Evolutionary conservation across 2,113 vertebrate genomes (phyloP).

Genomic region (Scatophagus argus): DNA sequence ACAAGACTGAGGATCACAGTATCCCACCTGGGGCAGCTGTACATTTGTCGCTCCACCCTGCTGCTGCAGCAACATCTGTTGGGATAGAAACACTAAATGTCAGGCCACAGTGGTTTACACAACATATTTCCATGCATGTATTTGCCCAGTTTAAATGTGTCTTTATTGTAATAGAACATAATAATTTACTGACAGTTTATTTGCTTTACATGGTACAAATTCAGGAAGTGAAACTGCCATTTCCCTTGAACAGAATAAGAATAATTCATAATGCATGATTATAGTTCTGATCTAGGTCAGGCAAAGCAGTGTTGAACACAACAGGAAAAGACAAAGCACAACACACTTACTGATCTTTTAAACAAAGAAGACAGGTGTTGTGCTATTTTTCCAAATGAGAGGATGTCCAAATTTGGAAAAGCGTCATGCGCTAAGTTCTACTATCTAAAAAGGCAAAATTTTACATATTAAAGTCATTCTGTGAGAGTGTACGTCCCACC

Average conservation of each 20-base stretch:
- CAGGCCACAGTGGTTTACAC: constrained; percentile 10
- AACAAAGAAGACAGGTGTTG: not conserved
- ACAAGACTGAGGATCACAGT: not conserved
- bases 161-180: not conserved
- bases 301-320: constrained; percentile 23
- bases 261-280: constrained; percentile 48
- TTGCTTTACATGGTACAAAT: not conserved
- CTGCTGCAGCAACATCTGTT: constrained; percentile 95
- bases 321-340: constrained; percentile 13
- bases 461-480: not conserved
- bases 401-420: constrained; percentile 18
- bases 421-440: too few species aligned
- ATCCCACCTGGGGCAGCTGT: constrained; percentile 90
- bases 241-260: constrained; percentile 27
- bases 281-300: constrained; percentile 43
- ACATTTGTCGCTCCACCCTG: constrained; percentile 89
- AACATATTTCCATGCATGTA: not conserved
- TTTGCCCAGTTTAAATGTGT: not conserved
- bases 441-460: not conserved
- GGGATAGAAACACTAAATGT: constrained; percentile 1
- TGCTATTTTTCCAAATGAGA: constrained; percentile 4
- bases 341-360: not conserved
- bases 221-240: not conserved
- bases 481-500: constrained; percentile 29
- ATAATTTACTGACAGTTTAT: not conserved